Conservation (phyloP, 2,797 vertebrate genomes). For the Morelia viridis region DNA sequence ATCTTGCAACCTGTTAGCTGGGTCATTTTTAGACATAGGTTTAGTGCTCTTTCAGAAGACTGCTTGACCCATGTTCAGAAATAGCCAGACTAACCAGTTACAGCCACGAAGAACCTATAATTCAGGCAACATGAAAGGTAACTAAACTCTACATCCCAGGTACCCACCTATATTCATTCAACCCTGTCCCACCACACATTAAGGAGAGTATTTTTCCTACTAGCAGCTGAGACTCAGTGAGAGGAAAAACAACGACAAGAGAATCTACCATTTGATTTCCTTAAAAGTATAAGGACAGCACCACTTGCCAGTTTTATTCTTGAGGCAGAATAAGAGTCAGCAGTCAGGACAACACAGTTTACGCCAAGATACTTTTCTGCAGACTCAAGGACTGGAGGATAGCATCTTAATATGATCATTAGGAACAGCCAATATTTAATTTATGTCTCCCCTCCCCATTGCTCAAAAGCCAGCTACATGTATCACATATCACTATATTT, state of each 20-base stretch:
- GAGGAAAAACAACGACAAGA: neutral
- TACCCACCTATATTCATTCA: neutral
- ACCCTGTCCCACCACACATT: neutral
- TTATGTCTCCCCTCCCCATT: neutral
- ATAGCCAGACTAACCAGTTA: neutral
- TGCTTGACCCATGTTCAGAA: neutral
- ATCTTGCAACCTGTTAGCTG: neutral
- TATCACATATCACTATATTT: neutral
- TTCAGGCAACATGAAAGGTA: neutral
- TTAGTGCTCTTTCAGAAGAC: neutral
- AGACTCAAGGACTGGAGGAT: neutral
- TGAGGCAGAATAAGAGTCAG: neutral
- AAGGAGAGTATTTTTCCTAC: neutral
- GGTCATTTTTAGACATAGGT: neutral
- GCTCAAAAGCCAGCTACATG: neutral
- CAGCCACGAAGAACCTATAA: neutral
- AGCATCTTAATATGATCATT: neutral
- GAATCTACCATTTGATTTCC: neutral
- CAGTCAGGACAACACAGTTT: neutral
- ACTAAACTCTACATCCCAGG: neutral
- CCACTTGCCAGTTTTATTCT: neutral
- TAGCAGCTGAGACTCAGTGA: neutral
- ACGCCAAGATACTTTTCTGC: neutral
- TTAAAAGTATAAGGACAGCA: neutral
- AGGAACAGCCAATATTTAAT: neutral